Evolutionary conservation across 2,888 invertebrate genomes (phyloP), one percentile per base, ranked within the genome.

Genomic region (Beris chalybata): DNA sequence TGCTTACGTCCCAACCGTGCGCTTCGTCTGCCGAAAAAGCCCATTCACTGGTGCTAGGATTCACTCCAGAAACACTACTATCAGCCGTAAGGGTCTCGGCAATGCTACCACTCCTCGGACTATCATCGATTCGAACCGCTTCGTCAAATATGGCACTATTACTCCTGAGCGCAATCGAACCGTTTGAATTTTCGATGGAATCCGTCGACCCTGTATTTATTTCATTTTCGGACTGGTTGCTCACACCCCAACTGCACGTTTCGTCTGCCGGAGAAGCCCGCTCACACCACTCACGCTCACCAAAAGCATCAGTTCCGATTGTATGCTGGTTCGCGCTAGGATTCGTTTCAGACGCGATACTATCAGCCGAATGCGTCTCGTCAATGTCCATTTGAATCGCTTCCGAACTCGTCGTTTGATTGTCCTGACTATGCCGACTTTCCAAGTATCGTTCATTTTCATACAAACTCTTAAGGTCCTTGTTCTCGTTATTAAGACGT

Each of bases 261-360:
- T 22, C 22, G 22, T 22, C 22, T 22, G 3, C 1, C 22, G 3
- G 3, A 22, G 3, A 22, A 7, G 38, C 38, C 9, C 38, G 38
- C 5, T 38, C 38, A 9, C 38, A n/a, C n/a, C n/a, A n/a, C n/a
- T n/a, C n/a, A n/a, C n/a, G n/a, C n/a, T n/a, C 3, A 4, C 7
- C 38, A 1, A 1, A 9, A 38, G 5, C 2, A 9, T 4, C 38
- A 9, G 3, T 3, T 7, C 56, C 56, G 15, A 56, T 22, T 3
- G 56, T 22, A 43, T 56, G 56, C 29, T 56, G 43, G 9, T 56
- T 44, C 12, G 44, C 43, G 4, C 43, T 43, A 6, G 56, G 44
- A 44, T 13, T 56, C 22, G 44, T 56, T 15, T 56, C 56, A 15
- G 44, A 56, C 12, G 56, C 56, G n/a, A 44, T 56, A 5, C 38